Evolutionary conservation across 2,888 invertebrate species (phyloP).

Genomic region (Lepidocyrtoides sp.): DNA sequence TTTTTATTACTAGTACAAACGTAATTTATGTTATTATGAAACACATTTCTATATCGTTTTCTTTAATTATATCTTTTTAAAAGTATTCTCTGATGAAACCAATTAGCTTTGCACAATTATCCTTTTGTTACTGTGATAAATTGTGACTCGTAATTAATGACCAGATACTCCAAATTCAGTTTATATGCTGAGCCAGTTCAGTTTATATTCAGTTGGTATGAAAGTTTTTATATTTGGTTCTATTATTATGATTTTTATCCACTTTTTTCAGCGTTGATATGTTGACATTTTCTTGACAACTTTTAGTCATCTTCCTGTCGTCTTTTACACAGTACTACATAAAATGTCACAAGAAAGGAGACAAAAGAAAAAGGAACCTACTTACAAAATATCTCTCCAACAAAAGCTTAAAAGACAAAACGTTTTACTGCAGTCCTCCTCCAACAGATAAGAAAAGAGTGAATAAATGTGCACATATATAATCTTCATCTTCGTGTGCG

Average conservation of each 20-base stretch:
- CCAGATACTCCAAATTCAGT: too few relatives aligned
- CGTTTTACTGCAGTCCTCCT: constrained; percentile 12
- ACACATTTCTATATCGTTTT: too few relatives aligned
- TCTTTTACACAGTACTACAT: not conserved
- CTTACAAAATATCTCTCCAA: not conserved
- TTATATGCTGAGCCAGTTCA: too few relatives aligned
- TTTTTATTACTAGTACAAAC: too few relatives aligned
- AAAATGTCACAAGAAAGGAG: not conserved
- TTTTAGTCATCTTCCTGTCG: constrained; percentile 21
- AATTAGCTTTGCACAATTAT: constrained; percentile 59
- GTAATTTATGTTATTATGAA: too few relatives aligned
- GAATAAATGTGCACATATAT: too few relatives aligned
- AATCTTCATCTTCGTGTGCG: too few relatives aligned
- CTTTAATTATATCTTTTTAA: not conserved
- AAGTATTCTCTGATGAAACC: constrained; percentile 21
- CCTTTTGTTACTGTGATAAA: constrained; percentile 6
- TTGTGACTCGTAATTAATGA: too few relatives aligned
- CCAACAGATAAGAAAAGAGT: too few relatives aligned
- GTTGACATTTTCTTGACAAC: constrained; percentile 52
- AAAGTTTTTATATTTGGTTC: not conserved
- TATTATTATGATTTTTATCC: constrained; percentile 25
- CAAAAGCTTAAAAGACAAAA: constrained; percentile 1
- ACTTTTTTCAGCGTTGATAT: constrained; percentile 34
- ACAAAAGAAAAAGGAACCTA: not conserved
- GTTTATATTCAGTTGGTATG: not conserved